phyloP scores from a whole-genome alignment of 1,140 invertebrate genomes.

The Scaptomyza graminum region DNA sequence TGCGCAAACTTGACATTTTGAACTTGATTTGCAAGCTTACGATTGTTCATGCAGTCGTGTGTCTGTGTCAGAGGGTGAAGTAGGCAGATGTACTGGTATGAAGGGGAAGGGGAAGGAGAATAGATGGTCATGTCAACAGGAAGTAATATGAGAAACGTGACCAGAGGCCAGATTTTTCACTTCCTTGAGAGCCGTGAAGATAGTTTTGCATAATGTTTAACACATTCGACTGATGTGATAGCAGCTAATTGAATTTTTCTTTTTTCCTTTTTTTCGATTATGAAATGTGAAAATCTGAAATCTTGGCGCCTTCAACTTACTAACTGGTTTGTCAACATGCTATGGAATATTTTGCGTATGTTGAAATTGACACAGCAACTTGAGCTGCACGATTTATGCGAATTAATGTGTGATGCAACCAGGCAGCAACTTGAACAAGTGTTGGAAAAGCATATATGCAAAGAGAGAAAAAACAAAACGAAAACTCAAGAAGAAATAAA shows the following conservation, averaged over 20 bases:
- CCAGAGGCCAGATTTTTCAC: slow-evolving; percentile 17
- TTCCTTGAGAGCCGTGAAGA: slow-evolving; percentile 37
- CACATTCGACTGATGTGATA: slow-evolving; percentile 50
- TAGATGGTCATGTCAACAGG: slow-evolving; percentile 36
- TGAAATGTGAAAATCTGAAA: slow-evolving; percentile 52
- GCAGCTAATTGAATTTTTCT: slow-evolving; percentile 34
- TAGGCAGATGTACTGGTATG: not conserved
- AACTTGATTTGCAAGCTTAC: slow-evolving; percentile 60
- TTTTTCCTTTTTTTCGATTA: slow-evolving; percentile 34
- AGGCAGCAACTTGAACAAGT: slow-evolving; percentile 4
- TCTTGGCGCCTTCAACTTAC: slow-evolving; percentile 31
- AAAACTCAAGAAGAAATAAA: slow-evolving; percentile 2
- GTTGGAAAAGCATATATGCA: slow-evolving; percentile 45
- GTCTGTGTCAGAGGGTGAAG: not conserved
- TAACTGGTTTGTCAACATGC: slow-evolving; percentile 64
- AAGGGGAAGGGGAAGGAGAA: slow-evolving; percentile 14
- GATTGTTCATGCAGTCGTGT: slow-evolving; percentile 18
- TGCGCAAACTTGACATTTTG: slow-evolving; percentile 76
- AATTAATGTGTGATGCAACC: slow-evolving; percentile 55
- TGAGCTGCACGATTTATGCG: slow-evolving; percentile 28
- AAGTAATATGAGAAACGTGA: slow-evolving; percentile 53
- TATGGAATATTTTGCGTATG: slow-evolving; percentile 11
- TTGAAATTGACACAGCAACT: slow-evolving; percentile 12
- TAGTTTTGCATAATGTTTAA: slow-evolving; percentile 70
- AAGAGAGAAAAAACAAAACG: slow-evolving; percentile 3